phyloP scores from a whole-genome alignment of 2,113 vertebrate species.

The Osmerus mordax region DNA sequence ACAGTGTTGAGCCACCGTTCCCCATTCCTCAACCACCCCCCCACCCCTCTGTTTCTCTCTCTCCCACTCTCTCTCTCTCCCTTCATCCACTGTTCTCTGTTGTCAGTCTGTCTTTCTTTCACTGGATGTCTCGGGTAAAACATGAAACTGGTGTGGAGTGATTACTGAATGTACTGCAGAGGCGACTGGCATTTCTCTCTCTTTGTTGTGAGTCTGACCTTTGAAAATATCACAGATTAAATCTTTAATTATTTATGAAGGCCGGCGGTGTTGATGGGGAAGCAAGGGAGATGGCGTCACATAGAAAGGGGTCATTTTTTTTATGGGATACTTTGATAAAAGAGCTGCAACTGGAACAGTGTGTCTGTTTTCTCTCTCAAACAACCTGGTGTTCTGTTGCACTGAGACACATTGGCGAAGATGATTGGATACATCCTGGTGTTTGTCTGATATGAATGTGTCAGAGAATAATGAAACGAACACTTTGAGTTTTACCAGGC shows the following conservation, averaged over 20 bases:
- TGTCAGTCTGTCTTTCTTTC: not conserved
- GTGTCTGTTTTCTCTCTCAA: too few relatives aligned
- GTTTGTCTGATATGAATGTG: too few relatives aligned
- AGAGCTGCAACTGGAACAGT: too few relatives aligned
- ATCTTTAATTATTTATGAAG: constrained; percentile 95
- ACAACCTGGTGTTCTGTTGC: too few relatives aligned
- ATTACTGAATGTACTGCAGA: constrained; percentile 48
- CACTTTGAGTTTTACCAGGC: too few relatives aligned
- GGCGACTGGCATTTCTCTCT: constrained; percentile 62
- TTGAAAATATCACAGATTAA: constrained; percentile 94
- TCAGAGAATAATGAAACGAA: too few relatives aligned
- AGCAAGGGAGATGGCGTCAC: constrained; percentile 69
- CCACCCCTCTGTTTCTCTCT: not conserved
- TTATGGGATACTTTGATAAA: too few relatives aligned
- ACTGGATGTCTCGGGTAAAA: constrained; percentile 24
- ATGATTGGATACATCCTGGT: too few relatives aligned
- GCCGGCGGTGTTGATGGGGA: constrained; percentile 57
- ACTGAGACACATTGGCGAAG: too few relatives aligned
- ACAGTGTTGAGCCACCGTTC: constrained; percentile 35
- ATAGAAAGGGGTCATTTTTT: constrained; percentile 70
- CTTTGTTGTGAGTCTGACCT: constrained; percentile 87
- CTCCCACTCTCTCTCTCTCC: not conserved
- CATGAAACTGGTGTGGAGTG: constrained; percentile 41
- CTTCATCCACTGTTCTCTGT: not conserved
- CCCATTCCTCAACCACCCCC: too few relatives aligned